A percentile compares a stretch with the other conserved stretches of the same genome.
phyloP scores from a whole-genome alignment of 2,113 vertebrate species.

The Apaloderma vittatum region DNA sequence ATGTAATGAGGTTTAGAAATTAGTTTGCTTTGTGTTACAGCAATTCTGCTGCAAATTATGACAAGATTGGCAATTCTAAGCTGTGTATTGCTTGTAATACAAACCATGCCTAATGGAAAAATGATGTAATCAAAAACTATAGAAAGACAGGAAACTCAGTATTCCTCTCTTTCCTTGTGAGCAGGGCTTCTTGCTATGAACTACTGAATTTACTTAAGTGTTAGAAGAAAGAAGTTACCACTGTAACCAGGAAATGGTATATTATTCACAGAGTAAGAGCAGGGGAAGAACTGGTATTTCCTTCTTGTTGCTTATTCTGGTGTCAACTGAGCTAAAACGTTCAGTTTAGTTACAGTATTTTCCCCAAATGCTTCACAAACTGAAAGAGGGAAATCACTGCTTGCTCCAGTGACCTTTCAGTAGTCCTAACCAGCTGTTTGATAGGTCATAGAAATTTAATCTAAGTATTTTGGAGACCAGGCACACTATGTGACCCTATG shows the following conservation, averaged over 20 bases:
- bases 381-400: not conserved
- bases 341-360: not conserved
- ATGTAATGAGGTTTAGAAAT: constrained; percentile 18
- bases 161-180: not conserved
- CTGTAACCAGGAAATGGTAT: not conserved
- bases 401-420: not conserved
- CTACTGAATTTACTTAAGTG: not conserved
- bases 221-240: not conserved
- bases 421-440: not conserved
- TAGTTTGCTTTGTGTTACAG: not conserved
- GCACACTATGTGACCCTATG: not conserved
- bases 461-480: not conserved
- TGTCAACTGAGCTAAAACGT: not conserved
- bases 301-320: not conserved
- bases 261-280: not conserved
- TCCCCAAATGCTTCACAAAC: not conserved
- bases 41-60: not conserved
- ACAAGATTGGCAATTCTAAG: not conserved
- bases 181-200: not conserved
- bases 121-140: not conserved
- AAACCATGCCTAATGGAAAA: constrained; percentile 20
- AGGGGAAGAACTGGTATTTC: not conserved
- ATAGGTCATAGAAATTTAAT: not conserved
- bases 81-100: not conserved
- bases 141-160: not conserved